Evolutionary conservation across 2,113 vertebrate species (phyloP).

Genomic region (Polypterus bichir): DNA sequence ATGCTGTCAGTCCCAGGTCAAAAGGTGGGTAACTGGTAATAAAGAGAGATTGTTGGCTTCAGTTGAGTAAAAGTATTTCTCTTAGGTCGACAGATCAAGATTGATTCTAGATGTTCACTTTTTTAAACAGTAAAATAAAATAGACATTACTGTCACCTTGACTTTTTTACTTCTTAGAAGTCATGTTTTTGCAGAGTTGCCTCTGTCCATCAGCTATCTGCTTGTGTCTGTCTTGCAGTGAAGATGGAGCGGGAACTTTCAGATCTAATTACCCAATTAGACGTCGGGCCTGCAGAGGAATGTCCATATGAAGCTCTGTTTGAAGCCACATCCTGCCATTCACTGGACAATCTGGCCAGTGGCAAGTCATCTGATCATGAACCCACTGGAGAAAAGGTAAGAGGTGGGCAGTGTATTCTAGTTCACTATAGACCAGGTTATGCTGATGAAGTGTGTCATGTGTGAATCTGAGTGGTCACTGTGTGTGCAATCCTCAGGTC

Average conservation of each 20-base stretch:
- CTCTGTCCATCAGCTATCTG: background rate
- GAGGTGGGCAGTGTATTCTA: background rate
- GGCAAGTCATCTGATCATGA: constrained; percentile 82
- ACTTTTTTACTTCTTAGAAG: no score
- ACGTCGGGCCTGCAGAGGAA: constrained; percentile 53
- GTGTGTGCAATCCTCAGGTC: background rate
- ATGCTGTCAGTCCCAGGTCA: constrained; percentile 44
- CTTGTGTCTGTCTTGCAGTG: constrained; percentile 34
- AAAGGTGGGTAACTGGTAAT: constrained; percentile 31
- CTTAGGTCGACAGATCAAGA: no score
- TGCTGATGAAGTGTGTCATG: constrained; percentile 43
- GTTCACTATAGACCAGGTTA: constrained; percentile 1
- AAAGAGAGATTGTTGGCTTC: background rate
- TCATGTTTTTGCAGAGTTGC: background rate
- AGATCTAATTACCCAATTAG: constrained; percentile 62
- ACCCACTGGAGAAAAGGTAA: constrained; percentile 37
- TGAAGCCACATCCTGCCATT: constrained; percentile 86
- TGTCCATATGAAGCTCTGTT: constrained; percentile 83
- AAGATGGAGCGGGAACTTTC: constrained; percentile 64
- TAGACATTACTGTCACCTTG: no score
- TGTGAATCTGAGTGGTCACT: constrained; percentile 22
- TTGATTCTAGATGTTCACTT: no score
- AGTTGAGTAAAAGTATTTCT: background rate
- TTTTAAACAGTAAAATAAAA: no score
- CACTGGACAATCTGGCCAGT: constrained; percentile 81